Evolutionary conservation across 2,797 vertebrate species (phyloP).

Genomic region (Austrolebias charrua): DNA sequence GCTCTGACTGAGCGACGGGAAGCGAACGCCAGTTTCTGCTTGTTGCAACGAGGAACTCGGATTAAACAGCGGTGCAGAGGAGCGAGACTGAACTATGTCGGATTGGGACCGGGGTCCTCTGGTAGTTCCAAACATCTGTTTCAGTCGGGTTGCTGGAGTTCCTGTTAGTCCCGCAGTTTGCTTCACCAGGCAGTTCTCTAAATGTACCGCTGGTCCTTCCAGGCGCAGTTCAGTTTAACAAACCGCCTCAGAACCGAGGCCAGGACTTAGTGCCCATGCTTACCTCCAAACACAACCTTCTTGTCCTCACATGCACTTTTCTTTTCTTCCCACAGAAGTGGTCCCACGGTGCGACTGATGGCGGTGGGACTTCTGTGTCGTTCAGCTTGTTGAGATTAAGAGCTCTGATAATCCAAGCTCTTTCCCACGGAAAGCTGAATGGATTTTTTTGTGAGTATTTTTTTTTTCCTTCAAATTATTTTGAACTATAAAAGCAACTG

Average conservation of each 20-base stretch:
- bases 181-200: slow-evolving; percentile 55
- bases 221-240: slow-evolving; percentile 32
- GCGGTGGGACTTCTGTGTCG: slow-evolving; percentile 26
- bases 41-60: slow-evolving; percentile 46
- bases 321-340: slow-evolving; percentile 37
- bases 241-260: slow-evolving; percentile 10
- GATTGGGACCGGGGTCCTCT: slow-evolving; percentile 71
- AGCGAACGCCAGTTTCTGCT: slow-evolving; percentile 51
- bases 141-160: slow-evolving; percentile 68
- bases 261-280: slow-evolving; percentile 25
- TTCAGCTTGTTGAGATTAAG: slow-evolving; percentile 49
- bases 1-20: slow-evolving; percentile 50
- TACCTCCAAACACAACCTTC: slow-evolving; percentile 26
- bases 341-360: slow-evolving; percentile 18
- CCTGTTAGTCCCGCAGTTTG: slow-evolving; percentile 76
- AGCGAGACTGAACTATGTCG: slow-evolving; percentile 62
- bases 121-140: slow-evolving; percentile 82
- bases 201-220: slow-evolving; percentile 47
- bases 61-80: slow-evolving; percentile 48
- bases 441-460: slow-evolving; percentile 9
- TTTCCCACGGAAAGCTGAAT: slow-evolving; percentile 45
- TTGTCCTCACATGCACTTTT: slow-evolving; percentile 56
- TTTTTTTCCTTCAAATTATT: slow-evolving; percentile 31
- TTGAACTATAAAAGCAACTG: slow-evolving; percentile 36
- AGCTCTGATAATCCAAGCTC: slow-evolving; percentile 29